Conservation (phyloP, 2,888 invertebrate genomes). For the Thyatira batis region DNA sequence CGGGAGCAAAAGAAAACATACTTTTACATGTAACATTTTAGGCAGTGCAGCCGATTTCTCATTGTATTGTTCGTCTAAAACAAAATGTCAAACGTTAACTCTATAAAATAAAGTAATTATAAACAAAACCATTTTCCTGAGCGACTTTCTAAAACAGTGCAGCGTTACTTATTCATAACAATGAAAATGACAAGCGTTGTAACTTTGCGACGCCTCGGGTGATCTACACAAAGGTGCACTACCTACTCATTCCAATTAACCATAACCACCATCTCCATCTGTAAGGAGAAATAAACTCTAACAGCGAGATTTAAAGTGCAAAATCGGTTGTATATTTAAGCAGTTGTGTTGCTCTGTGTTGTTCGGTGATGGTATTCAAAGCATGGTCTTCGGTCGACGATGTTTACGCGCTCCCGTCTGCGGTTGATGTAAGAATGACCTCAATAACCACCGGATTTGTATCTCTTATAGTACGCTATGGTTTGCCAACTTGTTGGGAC, state of each 20-base stretch:
- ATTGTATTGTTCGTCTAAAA: neutral
- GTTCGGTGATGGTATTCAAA: slow-evolving; percentile 26
- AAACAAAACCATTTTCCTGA: neutral
- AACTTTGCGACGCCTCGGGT: slow-evolving; percentile 39
- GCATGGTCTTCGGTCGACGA: slow-evolving; percentile 26
- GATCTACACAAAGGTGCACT: slow-evolving; percentile 41
- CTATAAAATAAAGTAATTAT: neutral
- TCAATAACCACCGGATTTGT: slow-evolving; percentile 34
- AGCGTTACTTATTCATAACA: slow-evolving; percentile 21
- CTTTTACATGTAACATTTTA: too few species aligned
- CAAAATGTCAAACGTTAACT: neutral
- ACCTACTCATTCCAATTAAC: slow-evolving; percentile 14
- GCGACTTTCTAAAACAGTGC: neutral
- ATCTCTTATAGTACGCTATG: slow-evolving; percentile 13
- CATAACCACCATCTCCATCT: neutral
- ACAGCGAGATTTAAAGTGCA: neutral
- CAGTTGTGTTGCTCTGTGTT: slow-evolving; percentile 16
- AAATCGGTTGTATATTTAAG: neutral
- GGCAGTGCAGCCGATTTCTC: too few species aligned
- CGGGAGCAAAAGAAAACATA: too few species aligned
- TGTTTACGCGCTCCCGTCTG: slow-evolving; percentile 33
- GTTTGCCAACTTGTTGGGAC: too few species aligned
- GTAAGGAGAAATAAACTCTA: slow-evolving; percentile 10
- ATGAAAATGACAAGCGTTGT: slow-evolving; percentile 35
- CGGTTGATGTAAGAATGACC: slow-evolving; percentile 40